Percentiles rank a stretch among this genome's conserved stretches.
Conservation (phyloP, 2,888 invertebrate genomes). For the Hybos culiciformis region DNA sequence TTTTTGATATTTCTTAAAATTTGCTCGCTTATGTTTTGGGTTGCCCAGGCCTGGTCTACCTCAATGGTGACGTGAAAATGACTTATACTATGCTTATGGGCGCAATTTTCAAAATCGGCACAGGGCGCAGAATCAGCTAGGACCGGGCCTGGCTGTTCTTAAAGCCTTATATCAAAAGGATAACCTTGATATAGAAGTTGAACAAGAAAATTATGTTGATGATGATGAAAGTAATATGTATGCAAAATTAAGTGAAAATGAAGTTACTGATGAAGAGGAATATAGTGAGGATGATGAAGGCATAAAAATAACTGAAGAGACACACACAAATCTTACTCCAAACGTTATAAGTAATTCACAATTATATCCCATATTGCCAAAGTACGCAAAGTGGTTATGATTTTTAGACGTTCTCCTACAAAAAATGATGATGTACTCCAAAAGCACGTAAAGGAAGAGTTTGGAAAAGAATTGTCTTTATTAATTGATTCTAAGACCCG, state of each 20-base stretch:
- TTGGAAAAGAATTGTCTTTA: not conserved
- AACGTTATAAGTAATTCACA: no score
- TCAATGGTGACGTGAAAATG: no score
- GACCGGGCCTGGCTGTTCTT: not conserved
- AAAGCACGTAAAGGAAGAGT: not conserved
- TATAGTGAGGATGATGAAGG: not conserved
- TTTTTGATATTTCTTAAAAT: no score
- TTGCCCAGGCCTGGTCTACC: no score
- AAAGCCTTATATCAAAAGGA: conserved; percentile 1
- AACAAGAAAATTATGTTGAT: not conserved
- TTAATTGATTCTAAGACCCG: not conserved
- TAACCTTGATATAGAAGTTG: not conserved
- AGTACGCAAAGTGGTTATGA: not conserved
- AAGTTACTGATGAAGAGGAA: not conserved
- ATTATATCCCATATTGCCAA: not conserved
- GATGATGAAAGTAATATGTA: not conserved
- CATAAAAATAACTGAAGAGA: no score
- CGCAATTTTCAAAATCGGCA: no score
- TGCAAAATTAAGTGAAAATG: not conserved
- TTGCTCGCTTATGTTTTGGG: no score
- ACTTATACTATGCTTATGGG: no score
- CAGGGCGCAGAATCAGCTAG: no score
- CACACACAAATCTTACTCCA: no score
- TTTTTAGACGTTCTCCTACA: not conserved
- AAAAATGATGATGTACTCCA: not conserved